These are phyloP conservation scores for Acrocephalus kingi DNA, from an alignment of 2,113 vertebrate genomes.

Conservation along the genomic window DNA sequence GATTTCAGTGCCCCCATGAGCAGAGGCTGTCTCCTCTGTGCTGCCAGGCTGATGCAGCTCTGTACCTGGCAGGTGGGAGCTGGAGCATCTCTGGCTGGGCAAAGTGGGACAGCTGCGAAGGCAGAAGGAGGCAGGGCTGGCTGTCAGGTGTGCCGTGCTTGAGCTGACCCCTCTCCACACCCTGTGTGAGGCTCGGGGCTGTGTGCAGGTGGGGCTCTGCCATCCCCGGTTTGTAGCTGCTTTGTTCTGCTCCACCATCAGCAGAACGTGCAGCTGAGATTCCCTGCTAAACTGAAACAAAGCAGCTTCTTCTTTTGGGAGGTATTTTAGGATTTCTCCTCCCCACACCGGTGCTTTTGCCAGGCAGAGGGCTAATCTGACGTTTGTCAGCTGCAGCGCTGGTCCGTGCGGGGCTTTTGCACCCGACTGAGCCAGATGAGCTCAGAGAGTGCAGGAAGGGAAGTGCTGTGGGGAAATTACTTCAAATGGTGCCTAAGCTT, in stretches of 20 bases:
- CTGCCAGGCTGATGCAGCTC: neutral
- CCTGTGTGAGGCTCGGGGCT: fast-evolving
- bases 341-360: neutral
- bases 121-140: neutral
- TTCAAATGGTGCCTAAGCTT: neutral
- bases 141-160: fast-evolving
- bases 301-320: neutral
- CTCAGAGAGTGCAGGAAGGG: neutral
- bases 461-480: neutral
- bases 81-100: neutral
- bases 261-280: neutral
- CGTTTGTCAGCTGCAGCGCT: neutral
- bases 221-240: fast-evolving
- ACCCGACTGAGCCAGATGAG: fast-evolving
- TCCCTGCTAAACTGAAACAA: neutral
- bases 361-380: neutral
- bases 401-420: neutral
- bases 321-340: neutral
- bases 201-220: neutral
- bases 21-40: neutral
- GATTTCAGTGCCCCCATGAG: neutral
- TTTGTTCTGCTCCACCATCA: neutral
- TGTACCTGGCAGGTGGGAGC: neutral
- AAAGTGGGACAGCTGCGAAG: neutral
- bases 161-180: neutral